Percentiles rank a stretch among this genome's conserved stretches.
phyloP scores from a whole-genome alignment of 64 coral and sea anemone species.

The Orbicella faveolata region DNA sequence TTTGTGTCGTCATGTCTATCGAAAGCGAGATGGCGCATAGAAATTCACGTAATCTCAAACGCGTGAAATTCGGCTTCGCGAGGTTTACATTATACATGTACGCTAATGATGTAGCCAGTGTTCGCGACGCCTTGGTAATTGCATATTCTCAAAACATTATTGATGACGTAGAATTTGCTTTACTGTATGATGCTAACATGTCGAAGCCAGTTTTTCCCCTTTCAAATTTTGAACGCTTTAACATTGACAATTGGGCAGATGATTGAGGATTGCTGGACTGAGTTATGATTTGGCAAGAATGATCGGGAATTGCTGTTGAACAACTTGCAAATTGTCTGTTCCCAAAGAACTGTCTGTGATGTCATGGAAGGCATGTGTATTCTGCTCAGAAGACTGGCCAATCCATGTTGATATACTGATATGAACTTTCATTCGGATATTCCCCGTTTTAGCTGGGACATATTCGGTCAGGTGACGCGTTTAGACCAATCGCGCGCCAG shows the following conservation, averaged over 20 bases:
- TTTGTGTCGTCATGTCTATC: too few species aligned
- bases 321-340: conserved; percentile 27
- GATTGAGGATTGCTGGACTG: background rate
- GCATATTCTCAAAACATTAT: conserved; percentile 17
- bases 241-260: conserved; percentile 13
- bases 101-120: background rate
- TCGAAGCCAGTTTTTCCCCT: conserved; percentile 15
- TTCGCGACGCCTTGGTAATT: background rate
- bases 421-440: background rate
- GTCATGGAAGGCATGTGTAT: conserved; percentile 40
- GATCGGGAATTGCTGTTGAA: background rate
- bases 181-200: conserved; percentile 13
- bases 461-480: too few species aligned
- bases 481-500: too few species aligned
- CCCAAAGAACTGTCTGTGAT: conserved; percentile 35
- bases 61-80: too few species aligned
- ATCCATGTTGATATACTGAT: conserved; percentile 56
- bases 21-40: too few species aligned
- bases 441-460: too few species aligned
- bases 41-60: too few species aligned
- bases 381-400: conserved; percentile 42
- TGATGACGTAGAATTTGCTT: conserved; percentile 28
- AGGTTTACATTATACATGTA: too few species aligned
- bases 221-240: conserved; percentile 34
- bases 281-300: conserved; percentile 28